phyloP scores from a whole-genome alignment of 1,140 invertebrate genomes.

The Drosophila pectinifera region DNA sequence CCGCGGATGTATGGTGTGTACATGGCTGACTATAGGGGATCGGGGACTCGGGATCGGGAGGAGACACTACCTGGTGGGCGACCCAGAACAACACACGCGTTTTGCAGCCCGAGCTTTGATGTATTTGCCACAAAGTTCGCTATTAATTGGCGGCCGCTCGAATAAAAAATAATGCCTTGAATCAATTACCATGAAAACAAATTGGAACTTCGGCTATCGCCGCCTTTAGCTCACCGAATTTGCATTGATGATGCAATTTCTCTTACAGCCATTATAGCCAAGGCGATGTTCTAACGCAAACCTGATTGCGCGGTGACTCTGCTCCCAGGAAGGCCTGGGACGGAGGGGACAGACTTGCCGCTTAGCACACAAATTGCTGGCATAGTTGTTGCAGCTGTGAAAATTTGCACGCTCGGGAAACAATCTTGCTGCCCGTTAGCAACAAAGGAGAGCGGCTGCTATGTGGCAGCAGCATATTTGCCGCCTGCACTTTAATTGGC shows the following conservation, averaged over 20 bases:
- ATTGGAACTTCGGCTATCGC: slow-evolving; percentile 44
- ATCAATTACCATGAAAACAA: slow-evolving; percentile 74
- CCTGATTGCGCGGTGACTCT: slow-evolving; percentile 32
- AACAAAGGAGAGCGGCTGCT: slow-evolving; percentile 36
- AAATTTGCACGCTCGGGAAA: slow-evolving; percentile 81
- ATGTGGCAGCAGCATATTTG: slow-evolving; percentile 76
- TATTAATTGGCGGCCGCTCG: slow-evolving; percentile 71
- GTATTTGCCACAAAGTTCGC: slow-evolving; percentile 73
- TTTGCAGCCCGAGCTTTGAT: slow-evolving; percentile 51
- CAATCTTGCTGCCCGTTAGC: slow-evolving; percentile 79
- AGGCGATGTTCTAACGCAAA: slow-evolving; percentile 37
- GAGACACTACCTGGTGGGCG: slow-evolving; percentile 58
- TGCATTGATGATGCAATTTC: slow-evolving; percentile 81
- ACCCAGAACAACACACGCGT: slow-evolving; percentile 50
- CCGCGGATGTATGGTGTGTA: slow-evolving; percentile 19
- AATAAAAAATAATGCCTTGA: slow-evolving; percentile 57
- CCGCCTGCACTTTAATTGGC: slow-evolving; percentile 77
- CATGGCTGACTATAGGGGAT: background rate
- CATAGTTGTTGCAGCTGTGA: slow-evolving; percentile 80
- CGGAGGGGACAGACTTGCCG: slow-evolving; percentile 37
- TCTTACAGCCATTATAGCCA: slow-evolving; percentile 38
- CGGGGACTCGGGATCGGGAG: too few relatives aligned
- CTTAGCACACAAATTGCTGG: slow-evolving; percentile 71
- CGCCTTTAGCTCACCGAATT: slow-evolving; percentile 58
- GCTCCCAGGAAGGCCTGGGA: slow-evolving; percentile 35